A percentile compares a stretch with the other conserved stretches of the same genome.
These are phyloP conservation scores for Origma solitaria DNA, from an alignment of 2,113 vertebrate genomes.

Conservation along the genomic window DNA sequence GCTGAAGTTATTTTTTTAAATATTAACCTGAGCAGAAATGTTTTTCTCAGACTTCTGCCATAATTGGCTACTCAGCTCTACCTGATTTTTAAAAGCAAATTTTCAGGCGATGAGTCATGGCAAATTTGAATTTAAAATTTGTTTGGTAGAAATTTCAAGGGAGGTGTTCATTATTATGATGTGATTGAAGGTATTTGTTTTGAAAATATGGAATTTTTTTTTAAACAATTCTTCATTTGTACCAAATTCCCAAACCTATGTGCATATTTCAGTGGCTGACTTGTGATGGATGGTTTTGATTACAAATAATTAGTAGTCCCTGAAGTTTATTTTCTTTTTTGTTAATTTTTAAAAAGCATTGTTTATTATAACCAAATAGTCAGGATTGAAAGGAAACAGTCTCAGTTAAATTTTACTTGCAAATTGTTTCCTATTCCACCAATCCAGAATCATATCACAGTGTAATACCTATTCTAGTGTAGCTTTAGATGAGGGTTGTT, in stretches of 20 bases:
- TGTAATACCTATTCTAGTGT: conserved; percentile 47
- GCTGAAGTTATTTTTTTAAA: neutral
- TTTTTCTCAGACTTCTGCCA: neutral
- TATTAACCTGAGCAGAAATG: neutral
- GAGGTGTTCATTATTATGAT: neutral
- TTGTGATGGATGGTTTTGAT: neutral
- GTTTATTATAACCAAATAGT: neutral
- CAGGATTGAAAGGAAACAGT: conserved; percentile 56
- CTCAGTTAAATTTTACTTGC: conserved; percentile 69
- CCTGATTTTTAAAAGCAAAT: neutral
- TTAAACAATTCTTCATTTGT: neutral
- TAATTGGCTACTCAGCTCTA: neutral
- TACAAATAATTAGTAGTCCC: neutral
- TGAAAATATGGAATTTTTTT: neutral
- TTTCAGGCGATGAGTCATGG: neutral
- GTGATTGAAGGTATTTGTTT: conserved; percentile 43
- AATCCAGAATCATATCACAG: conserved; percentile 24
- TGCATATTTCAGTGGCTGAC: conserved; percentile 2
- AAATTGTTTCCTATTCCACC: conserved; percentile 71
- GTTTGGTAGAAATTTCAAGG: neutral
- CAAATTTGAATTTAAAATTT: neutral
- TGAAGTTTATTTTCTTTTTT: neutral
- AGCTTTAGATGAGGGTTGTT: conserved; percentile 73
- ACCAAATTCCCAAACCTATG: neutral
- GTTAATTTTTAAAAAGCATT: neutral